Conservation (phyloP, 2,888 invertebrate species). For the Spicauda simplicius region DNA sequence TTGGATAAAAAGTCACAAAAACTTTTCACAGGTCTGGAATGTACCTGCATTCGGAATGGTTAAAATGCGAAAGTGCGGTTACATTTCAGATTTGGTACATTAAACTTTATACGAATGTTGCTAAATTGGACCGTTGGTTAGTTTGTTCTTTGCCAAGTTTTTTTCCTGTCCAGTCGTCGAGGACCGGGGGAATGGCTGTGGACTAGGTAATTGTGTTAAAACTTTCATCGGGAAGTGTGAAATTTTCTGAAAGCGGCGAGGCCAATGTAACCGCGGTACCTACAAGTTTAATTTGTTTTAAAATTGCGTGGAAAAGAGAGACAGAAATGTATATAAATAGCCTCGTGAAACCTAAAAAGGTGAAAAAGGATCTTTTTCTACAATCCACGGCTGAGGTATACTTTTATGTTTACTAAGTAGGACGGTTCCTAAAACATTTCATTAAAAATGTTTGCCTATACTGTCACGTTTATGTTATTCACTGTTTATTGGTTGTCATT, state of each 20-base stretch:
- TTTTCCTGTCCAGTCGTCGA: slow-evolving; percentile 74
- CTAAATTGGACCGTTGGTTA: slow-evolving; percentile 81
- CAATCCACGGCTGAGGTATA: neutral
- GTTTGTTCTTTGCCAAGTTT: slow-evolving; percentile 82
- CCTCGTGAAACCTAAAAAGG: neutral
- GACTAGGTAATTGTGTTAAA: slow-evolving; percentile 83
- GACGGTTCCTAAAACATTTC: too few relatives aligned
- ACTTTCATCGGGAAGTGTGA: slow-evolving; percentile 82
- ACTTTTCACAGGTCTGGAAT: slow-evolving; percentile 7
- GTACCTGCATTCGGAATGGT: slow-evolving; percentile 50
- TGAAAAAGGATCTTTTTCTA: neutral
- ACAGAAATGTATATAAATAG: slow-evolving; percentile 44
- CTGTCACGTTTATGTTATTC: too few relatives aligned
- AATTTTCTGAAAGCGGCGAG: slow-evolving; percentile 71
- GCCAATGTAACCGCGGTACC: slow-evolving; percentile 63
- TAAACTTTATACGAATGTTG: slow-evolving; percentile 80
- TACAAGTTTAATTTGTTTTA: slow-evolving; percentile 75
- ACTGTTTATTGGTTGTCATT: too few relatives aligned
- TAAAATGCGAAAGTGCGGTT: slow-evolving; percentile 69
- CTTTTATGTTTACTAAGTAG: too few relatives aligned
- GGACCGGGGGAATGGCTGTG: slow-evolving; percentile 71
- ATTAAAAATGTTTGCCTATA: too few relatives aligned
- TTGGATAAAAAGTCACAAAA: slow-evolving; percentile 11
- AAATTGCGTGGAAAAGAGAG: slow-evolving; percentile 58
- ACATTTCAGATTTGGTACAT: slow-evolving; percentile 80